Evolutionary conservation across 2,888 invertebrate species (phyloP).

Genomic region (Sesia bembeciformis): DNA sequence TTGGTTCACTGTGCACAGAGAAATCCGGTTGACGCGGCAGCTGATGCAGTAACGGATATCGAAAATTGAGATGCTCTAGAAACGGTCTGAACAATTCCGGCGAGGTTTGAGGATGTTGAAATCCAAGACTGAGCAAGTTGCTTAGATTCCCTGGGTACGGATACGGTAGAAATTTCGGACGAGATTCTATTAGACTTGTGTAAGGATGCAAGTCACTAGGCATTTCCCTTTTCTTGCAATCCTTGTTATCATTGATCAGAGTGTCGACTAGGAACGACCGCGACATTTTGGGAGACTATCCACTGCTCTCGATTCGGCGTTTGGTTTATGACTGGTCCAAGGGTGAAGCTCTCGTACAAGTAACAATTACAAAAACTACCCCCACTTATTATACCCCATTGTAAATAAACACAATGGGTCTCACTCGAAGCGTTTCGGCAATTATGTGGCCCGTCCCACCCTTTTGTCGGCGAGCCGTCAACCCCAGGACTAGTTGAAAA

Average conservation of each 20-base stretch:
- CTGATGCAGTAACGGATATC: conserved; percentile 56
- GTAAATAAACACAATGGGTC: conserved; percentile 67
- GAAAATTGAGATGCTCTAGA: conserved; percentile 56
- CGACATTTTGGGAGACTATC: conserved; percentile 74
- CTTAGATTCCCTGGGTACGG: conserved; percentile 77
- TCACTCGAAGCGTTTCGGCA: conserved; percentile 73
- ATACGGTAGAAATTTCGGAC: conserved; percentile 75
- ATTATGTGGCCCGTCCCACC: conserved; percentile 72
- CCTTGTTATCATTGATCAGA: conserved; percentile 79
- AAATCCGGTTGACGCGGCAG: conserved; percentile 53
- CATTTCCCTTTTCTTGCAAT: conserved; percentile 47
- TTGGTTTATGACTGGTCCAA: conserved; percentile 42
- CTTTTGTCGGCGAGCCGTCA: conserved; percentile 68
- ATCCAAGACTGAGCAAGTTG: conserved; percentile 77
- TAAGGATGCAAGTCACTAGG: conserved; percentile 56
- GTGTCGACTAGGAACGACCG: conserved; percentile 88
- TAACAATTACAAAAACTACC: conserved; percentile 74
- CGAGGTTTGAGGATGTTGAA: conserved; percentile 73
- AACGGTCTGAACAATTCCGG: conserved; percentile 67
- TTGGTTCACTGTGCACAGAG: conserved; percentile 27
- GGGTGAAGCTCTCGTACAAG: conserved; percentile 44
- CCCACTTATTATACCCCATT: conserved; percentile 70
- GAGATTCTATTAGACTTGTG: conserved; percentile 44
- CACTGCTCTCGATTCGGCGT: conserved; percentile 25
- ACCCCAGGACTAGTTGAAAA: conserved; percentile 52